Percentiles rank a stretch among this genome's conserved stretches.
Conservation (phyloP, 2,888 invertebrate species). For the Mylabris sibirica region DNA sequence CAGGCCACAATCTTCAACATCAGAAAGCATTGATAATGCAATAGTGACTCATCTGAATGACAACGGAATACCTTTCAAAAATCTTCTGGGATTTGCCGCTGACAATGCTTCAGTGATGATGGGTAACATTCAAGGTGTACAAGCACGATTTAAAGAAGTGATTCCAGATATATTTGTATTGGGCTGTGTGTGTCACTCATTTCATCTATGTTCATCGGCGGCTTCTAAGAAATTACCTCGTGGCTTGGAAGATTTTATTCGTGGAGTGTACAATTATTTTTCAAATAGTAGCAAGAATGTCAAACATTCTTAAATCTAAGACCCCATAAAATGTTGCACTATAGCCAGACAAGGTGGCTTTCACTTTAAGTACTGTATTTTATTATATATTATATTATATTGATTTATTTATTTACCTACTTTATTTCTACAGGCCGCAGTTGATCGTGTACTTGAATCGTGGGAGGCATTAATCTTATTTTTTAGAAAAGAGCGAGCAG, state of each 20-base stretch:
- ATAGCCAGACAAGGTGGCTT: constrained; percentile 49
- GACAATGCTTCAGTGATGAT: constrained; percentile 38
- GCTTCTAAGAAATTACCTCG: constrained; percentile 43
- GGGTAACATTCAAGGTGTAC: constrained; percentile 40
- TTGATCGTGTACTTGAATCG: too few relatives aligned
- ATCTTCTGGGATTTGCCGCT: constrained; percentile 23
- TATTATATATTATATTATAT: too few relatives aligned
- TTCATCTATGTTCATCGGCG: constrained; percentile 43
- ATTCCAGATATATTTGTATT: constrained; percentile 43
- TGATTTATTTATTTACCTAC: too few relatives aligned
- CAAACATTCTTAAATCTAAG: constrained; percentile 44
- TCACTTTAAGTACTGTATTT: constrained; percentile 37
- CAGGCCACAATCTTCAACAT: constrained; percentile 14
- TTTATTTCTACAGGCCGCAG: too few relatives aligned
- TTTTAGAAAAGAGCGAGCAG: too few relatives aligned
- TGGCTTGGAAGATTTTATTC: constrained; percentile 40
- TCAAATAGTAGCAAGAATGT: constrained; percentile 45
- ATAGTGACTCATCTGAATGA: constrained; percentile 13
- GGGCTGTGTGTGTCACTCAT: constrained; percentile 36
- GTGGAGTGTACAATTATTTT: constrained; percentile 45
- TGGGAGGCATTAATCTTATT: too few relatives aligned
- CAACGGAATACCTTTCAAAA: constrained; percentile 19
- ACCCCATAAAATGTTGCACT: constrained; percentile 45
- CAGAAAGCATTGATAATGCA: constrained; percentile 21
- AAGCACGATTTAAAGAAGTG: constrained; percentile 35